A percentile compares a stretch with the other conserved stretches of the same genome.
These are phyloP conservation scores for Mayetiola destructor DNA, from an alignment of 2,888 invertebrate species.

Conservation along the genomic window DNA sequence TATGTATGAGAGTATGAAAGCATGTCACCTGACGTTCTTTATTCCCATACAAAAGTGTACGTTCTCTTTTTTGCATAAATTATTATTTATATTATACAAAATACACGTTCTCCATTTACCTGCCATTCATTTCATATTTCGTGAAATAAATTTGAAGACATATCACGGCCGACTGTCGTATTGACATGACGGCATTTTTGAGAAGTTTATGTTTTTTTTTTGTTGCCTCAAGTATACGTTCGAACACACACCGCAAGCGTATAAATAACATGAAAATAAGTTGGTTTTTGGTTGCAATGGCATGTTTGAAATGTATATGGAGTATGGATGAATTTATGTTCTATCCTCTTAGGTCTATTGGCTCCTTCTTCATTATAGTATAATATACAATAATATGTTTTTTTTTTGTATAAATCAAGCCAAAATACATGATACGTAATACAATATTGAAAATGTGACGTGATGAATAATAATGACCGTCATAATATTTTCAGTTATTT, in stretches of 20 bases:
- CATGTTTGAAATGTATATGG: too few relatives aligned
- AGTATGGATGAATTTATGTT: too few relatives aligned
- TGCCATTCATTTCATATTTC: background rate
- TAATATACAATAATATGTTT: too few relatives aligned
- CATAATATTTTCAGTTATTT: constrained; percentile 6
- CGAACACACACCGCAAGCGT: too few relatives aligned
- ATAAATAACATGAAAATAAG: background rate
- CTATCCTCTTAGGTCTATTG: too few relatives aligned
- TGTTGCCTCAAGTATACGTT: too few relatives aligned
- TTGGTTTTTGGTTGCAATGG: too few relatives aligned
- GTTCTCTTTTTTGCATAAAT: constrained; percentile 3
- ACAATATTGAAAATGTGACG: too few relatives aligned
- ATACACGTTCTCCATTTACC: background rate
- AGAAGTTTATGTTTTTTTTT: too few relatives aligned
- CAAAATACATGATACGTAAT: background rate
- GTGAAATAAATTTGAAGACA: background rate
- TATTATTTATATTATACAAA: background rate
- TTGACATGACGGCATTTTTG: constrained; percentile 2
- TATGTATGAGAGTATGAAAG: too few relatives aligned
- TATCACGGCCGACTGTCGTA: background rate
- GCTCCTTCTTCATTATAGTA: too few relatives aligned
- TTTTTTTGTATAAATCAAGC: background rate
- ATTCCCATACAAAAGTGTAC: too few relatives aligned
- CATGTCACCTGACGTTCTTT: constrained; percentile 4
- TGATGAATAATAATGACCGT: constrained; percentile 10